Evolutionary conservation across 2,888 invertebrate genomes (phyloP), one percentile per base, ranked within the genome.

Genomic region (Adineta ricciae): DNA sequence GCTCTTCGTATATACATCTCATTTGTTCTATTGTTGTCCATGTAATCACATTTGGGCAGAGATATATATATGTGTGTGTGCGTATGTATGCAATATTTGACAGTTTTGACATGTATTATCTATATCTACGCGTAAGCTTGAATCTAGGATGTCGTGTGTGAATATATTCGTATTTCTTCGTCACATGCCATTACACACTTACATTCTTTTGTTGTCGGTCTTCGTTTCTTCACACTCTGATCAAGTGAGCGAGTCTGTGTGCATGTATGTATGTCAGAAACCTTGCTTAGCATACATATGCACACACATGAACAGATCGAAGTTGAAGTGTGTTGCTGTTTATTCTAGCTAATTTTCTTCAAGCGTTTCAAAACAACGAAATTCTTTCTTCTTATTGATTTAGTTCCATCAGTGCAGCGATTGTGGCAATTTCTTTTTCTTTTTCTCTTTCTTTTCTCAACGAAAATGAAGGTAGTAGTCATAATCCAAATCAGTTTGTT

Each of bases 41-140:
- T 64, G 64, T 64, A 64, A 64, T 64, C 64, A 64, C 32, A 64
- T 64, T 46, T 64, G 64, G 27, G 19, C 32, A 64, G 32, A 64
- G 27, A 64, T 64, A 64, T 27, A 64, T 64, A 64, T 64, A 50
- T 50, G n/a, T n/a, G n/a, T n/a, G n/a, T n/a, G n/a, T n/a, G n/a
- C n/a, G n/a, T n/a, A n/a, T n/a, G 32, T 64, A 64, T 64, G 64
- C 64, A 64, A 64, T 64, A 64, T 27, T 64, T 64, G 64, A 64
- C 64, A 64, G 64, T 64, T 64, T 64, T 64, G 64, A 64, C 64
- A 64, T 64, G 64, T 64, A 64, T 64, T 64, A 64, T 64, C 64
- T 64, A 64, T 64, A 32, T 64, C 64, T 64, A 64, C 32, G 64
- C 64, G 64, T 64, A 64, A 64, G 32, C 32, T 32, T 64, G 64